Conservation (phyloP, 2,797 vertebrate genomes). For the Melanotaenia pygmaea region DNA sequence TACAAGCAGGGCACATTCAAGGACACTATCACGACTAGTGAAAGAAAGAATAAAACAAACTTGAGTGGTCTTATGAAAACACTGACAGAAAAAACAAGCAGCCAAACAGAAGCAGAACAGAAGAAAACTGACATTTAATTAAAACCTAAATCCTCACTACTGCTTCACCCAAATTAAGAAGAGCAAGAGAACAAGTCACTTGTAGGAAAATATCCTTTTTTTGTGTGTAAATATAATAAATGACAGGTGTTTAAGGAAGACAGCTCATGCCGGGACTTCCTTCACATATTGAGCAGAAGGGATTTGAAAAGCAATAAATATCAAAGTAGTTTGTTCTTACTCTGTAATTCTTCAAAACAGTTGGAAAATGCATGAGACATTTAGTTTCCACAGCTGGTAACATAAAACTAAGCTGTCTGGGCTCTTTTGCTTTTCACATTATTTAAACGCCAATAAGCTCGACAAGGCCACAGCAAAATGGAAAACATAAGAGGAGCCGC, state of each 20-base stretch:
- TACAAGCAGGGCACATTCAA: constrained; percentile 64
- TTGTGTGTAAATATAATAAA: constrained; percentile 29
- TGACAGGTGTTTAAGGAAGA: constrained; percentile 48
- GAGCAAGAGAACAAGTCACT: not conserved
- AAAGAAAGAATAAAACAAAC: constrained; percentile 27
- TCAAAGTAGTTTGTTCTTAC: constrained; percentile 28
- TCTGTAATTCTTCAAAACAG: constrained; percentile 52
- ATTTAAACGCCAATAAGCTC: constrained; percentile 38
- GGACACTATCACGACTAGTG: constrained; percentile 49
- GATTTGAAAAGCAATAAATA: constrained; percentile 55
- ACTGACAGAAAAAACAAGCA: constrained; percentile 27
- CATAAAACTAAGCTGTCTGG: constrained; percentile 38
- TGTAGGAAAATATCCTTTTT: constrained; percentile 5
- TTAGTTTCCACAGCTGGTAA: constrained; percentile 50
- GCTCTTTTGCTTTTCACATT: constrained; percentile 33
- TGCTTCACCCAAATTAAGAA: constrained; percentile 24
- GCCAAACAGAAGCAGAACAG: constrained; percentile 13
- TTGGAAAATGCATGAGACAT: constrained; percentile 45
- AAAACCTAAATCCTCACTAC: constrained; percentile 43
- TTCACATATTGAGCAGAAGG: constrained; percentile 31
- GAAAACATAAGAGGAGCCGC: constrained; percentile 14
- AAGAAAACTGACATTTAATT: constrained; percentile 52
- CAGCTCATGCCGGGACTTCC: constrained; percentile 35
- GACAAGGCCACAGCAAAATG: constrained; percentile 22
- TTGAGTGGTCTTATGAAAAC: constrained; percentile 19